Evolutionary conservation across 1,140 invertebrate genomes (phyloP).

Genomic region (Hyles euphorbiae): DNA sequence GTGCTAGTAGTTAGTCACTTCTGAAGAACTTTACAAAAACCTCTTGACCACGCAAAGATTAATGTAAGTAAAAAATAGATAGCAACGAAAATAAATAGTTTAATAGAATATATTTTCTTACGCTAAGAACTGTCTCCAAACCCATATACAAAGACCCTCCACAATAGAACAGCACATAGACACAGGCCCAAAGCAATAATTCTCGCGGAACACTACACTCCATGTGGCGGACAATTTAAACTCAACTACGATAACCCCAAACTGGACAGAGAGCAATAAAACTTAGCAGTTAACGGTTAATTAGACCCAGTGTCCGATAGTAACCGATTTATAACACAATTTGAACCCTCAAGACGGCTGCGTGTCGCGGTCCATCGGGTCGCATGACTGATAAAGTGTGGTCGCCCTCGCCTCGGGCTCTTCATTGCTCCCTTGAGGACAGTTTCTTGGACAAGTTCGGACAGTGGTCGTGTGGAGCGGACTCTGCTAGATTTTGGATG

Average conservation of each 20-base stretch:
- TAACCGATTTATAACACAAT: constrained; percentile 33
- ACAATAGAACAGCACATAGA: constrained; percentile 18
- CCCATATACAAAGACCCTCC: background rate
- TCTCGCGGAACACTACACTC: constrained; percentile 40
- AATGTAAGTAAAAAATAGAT: too few relatives aligned
- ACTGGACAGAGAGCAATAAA: constrained; percentile 53
- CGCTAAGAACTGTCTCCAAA: too few relatives aligned
- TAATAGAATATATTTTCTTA: too few relatives aligned
- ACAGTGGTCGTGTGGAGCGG: constrained; percentile 1
- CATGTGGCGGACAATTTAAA: constrained; percentile 53
- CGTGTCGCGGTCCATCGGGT: constrained; percentile 32
- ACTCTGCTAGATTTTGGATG: too few relatives aligned
- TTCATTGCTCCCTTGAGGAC: constrained; percentile 42
- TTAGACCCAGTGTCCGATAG: constrained; percentile 50
- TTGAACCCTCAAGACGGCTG: constrained; percentile 20
- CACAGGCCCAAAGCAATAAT: constrained; percentile 33
- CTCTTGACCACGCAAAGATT: too few relatives aligned
- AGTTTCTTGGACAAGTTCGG: constrained; percentile 47
- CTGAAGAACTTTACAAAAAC: too few relatives aligned
- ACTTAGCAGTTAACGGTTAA: constrained; percentile 61
- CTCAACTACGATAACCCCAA: constrained; percentile 49
- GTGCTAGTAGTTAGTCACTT: too few relatives aligned
- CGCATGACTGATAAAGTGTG: constrained; percentile 59
- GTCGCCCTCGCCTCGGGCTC: constrained; percentile 48
- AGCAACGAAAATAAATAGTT: too few relatives aligned